Conservation (phyloP, 2,888 invertebrate genomes). For the Matsumyia berberina region DNA sequence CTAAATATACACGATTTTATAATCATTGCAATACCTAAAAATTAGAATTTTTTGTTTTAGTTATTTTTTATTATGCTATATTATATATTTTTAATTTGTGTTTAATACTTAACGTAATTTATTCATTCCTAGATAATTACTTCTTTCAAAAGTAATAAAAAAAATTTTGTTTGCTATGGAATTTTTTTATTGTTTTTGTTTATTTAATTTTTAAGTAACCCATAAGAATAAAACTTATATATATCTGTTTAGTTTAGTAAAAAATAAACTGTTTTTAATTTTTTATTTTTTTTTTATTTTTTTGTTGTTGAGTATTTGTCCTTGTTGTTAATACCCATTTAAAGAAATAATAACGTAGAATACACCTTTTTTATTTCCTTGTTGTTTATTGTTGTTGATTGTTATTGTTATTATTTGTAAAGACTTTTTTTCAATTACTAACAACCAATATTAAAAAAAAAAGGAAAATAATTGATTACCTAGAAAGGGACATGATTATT, state of each 20-base stretch:
- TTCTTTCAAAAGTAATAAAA: slow-evolving; percentile 44
- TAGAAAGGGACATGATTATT: slow-evolving; percentile 41
- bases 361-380: slow-evolving; percentile 80
- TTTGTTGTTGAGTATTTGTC: slow-evolving; percentile 62
- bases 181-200: slow-evolving; percentile 21
- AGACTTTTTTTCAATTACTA: slow-evolving; percentile 19
- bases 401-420: slow-evolving; percentile 52
- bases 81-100: slow-evolving; percentile 73
- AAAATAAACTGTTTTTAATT: slow-evolving; percentile 56
- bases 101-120: slow-evolving; percentile 76
- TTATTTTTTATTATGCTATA: slow-evolving; percentile 51
- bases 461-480: slow-evolving; percentile 1
- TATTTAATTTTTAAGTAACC: slow-evolving; percentile 17
- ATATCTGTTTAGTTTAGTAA: slow-evolving; percentile 47
- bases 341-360: slow-evolving; percentile 80
- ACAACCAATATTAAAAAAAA: background rate
- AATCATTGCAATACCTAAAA: slow-evolving; percentile 38
- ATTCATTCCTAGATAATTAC: slow-evolving; percentile 68
- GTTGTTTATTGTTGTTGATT: slow-evolving; percentile 76
- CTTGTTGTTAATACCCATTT: slow-evolving; percentile 47
- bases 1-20: slow-evolving; percentile 36
- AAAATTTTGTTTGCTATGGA: slow-evolving; percentile 37
- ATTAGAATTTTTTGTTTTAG: slow-evolving; percentile 31
- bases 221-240: slow-evolving; percentile 38
- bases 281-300: slow-evolving; percentile 65